Percentiles rank a stretch among this genome's conserved stretches.
Conservation (phyloP, 2,888 invertebrate species). For the Scelioninae gen. 2 region DNA sequence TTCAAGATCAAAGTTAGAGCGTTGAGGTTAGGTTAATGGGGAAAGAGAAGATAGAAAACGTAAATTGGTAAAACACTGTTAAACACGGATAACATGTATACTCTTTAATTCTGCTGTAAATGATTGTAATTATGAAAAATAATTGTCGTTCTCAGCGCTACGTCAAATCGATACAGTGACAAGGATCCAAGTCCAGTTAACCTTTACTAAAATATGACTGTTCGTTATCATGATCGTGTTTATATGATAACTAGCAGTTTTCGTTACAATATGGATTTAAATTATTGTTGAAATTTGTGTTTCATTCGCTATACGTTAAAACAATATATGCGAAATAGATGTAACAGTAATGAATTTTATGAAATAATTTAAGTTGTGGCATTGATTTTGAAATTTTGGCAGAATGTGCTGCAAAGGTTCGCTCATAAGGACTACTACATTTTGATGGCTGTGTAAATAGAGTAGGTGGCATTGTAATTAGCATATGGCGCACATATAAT, state of each 20-base stretch:
- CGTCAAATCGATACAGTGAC: not conserved
- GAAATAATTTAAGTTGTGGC: constrained; percentile 18
- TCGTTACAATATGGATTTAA: constrained; percentile 2
- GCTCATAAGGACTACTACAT: not conserved
- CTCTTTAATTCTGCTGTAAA: not conserved
- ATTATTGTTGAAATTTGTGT: not conserved
- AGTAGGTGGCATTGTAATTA: too few species aligned
- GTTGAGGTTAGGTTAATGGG: too few species aligned
- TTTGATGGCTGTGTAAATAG: constrained; percentile 40
- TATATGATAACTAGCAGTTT: constrained; percentile 25
- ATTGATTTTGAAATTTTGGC: constrained; percentile 29
- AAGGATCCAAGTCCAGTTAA: not conserved
- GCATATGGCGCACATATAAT: too few species aligned
- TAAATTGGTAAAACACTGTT: too few species aligned
- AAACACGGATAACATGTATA: too few species aligned
- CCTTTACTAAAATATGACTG: constrained; percentile 59
- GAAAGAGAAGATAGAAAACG: too few species aligned
- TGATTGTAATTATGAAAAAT: constrained; percentile 15
- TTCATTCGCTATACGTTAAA: not conserved
- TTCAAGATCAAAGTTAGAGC: too few species aligned
- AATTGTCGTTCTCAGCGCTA: not conserved
- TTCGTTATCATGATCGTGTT: constrained; percentile 27
- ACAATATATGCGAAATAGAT: not conserved
- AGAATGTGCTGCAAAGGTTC: constrained; percentile 12
- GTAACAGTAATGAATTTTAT: not conserved